Evolutionary conservation across 2,113 vertebrate genomes (phyloP).

Genomic region (Phylloscopus trochilus): DNA sequence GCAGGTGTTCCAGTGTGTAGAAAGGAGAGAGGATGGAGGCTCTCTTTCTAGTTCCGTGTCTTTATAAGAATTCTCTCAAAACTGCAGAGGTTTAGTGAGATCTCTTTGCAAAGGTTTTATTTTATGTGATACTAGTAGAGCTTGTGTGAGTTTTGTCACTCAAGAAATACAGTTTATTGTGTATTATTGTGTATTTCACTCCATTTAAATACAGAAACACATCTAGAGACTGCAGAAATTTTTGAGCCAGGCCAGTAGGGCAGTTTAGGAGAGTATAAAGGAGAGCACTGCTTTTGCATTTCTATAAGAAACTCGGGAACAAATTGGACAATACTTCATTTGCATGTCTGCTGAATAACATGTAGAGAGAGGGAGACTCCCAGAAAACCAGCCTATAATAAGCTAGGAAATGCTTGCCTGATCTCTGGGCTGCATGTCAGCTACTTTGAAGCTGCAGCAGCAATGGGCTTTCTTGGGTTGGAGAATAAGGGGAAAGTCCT

Average conservation of each 20-base stretch:
- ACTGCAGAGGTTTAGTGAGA: not conserved
- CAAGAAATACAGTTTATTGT: not conserved
- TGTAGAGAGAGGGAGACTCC: not conserved
- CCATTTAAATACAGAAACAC: not conserved
- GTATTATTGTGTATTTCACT: not conserved
- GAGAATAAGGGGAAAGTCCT: not conserved
- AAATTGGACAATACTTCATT: conserved; percentile 32
- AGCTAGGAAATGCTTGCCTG: conserved; percentile 14
- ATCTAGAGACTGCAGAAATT: not conserved
- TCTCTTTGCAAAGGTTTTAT: not conserved
- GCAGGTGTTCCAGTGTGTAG: not conserved
- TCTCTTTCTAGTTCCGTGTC: not conserved
- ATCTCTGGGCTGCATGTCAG: conserved; percentile 22
- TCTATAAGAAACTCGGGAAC: not conserved
- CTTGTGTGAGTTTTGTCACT: not conserved
- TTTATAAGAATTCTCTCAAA: not conserved
- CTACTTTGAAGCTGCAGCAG: not conserved
- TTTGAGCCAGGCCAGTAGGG: not conserved
- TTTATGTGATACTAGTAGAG: not conserved
- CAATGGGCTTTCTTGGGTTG: not conserved
- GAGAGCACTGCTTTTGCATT: not conserved
- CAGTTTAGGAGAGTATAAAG: not conserved
- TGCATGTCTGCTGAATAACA: not conserved
- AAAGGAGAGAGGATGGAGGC: not conserved
- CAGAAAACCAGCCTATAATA: not conserved